Base-by-base conservation (phyloP, 2,113 vertebrate species). In the Pteruthius melanotis region DNA sequence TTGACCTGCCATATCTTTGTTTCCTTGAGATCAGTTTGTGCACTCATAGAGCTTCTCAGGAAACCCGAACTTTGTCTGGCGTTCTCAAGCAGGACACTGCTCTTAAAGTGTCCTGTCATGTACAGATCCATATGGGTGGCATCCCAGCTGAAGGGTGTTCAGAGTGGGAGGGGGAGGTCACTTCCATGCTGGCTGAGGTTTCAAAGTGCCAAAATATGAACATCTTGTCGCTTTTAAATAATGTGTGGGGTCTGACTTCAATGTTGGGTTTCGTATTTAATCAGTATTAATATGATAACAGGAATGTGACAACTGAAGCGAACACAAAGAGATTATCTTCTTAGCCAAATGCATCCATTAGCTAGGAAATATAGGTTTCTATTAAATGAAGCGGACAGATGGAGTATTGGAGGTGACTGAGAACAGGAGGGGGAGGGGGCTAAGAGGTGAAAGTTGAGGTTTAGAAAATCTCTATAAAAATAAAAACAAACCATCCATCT, bases 381-480 rank as follows among this genome's bases (percentile, higher is more conserved):
- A 87, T 96, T 97, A 97, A 96, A 93, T 82, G 93, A 83, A 77
- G 92, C 71, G 39, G 95, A 89, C 93, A 94, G n/a, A 94, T 96
- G 87, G 42, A 87, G 89, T 92, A 78, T 95, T 93, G 95, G 90
- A 98, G 90, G 94, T 96, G 91, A 94, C 96, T 66, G 82, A 91
- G 88, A 96, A 96, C 82, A 35, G 53, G 76, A 93, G 91, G n/a
- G 33, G 71, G 89, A 95, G 89, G 92, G 93, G 52, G 91, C 61
- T 70, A 64, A 93, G 87, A 91, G 97, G 97, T 97, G 96, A 98
- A 97, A 97, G 97, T 95, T 96, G 97, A 98, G 95, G 93, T 97
- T 98, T 97, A 97, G 97, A 98, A 97, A 98, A 97, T 97, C 97
- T 97, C 97, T 96, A 90, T 98, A 97, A 98, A 98, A 98, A 98